Percentiles rank a stretch among this genome's conserved stretches.
These are phyloP conservation scores for Anhinga rufa DNA, from an alignment of 2,113 vertebrate species.

Conservation along the genomic window DNA sequence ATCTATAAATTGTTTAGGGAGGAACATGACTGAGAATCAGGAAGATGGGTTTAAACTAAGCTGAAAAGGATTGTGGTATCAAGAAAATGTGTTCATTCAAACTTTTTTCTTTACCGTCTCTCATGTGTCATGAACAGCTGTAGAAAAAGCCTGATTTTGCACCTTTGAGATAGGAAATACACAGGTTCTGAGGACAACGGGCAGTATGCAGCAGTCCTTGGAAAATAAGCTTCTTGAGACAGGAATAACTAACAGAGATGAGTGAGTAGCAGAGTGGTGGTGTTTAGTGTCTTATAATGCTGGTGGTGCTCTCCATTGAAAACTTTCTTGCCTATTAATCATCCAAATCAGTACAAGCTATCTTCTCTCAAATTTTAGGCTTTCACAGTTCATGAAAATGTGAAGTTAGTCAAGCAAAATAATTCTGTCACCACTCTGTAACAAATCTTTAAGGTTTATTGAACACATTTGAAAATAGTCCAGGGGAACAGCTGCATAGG, in stretches of 20 bases:
- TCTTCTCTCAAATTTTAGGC: not conserved
- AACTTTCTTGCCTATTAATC: not conserved
- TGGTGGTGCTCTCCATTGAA: not conserved
- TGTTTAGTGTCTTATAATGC: not conserved
- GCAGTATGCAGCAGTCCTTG: not conserved
- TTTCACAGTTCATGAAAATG: slow-evolving; percentile 27
- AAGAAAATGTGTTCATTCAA: not conserved
- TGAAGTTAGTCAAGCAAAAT: slow-evolving; percentile 5
- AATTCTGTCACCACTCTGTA: slow-evolving; percentile 14
- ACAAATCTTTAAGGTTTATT: slow-evolving; percentile 43
- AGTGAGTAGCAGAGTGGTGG: not conserved
- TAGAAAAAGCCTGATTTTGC: not conserved
- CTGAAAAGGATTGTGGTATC: not conserved
- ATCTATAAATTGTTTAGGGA: not conserved
- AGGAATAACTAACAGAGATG: not conserved
- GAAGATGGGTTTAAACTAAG: not conserved
- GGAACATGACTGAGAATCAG: not conserved
- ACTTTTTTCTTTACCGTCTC: not conserved
- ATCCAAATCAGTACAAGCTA: not conserved
- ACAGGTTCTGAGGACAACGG: not conserved
- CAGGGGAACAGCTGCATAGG: slow-evolving; percentile 39
- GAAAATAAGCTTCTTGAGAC: not conserved
- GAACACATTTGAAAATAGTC: slow-evolving; percentile 36
- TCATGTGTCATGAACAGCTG: not conserved
- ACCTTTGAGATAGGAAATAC: not conserved